These are phyloP conservation scores for Protonibea diacanthus DNA, from an alignment of 2,797 vertebrate species.

Conservation along the genomic window DNA sequence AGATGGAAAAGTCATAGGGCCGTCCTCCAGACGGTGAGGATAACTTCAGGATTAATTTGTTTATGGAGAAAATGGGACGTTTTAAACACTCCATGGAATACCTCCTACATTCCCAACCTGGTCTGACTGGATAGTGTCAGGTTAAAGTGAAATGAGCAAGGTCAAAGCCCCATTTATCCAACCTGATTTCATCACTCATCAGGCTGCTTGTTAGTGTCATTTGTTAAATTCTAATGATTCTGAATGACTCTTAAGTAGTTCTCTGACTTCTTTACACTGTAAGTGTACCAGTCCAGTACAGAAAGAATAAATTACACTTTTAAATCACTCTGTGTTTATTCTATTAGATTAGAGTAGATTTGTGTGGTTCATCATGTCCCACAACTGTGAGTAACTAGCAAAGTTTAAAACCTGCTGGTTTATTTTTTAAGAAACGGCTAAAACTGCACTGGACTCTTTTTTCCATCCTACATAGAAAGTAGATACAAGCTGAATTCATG, in stretches of 20 bases:
- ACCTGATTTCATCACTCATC: conserved; percentile 42
- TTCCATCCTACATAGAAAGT: neutral
- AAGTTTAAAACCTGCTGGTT: neutral
- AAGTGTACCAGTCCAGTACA: neutral
- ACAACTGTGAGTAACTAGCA: neutral
- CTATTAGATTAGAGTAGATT: neutral
- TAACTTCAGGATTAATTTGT: conserved; percentile 70
- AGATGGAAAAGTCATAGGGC: conserved; percentile 78
- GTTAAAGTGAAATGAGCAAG: conserved; percentile 21
- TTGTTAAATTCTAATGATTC: conserved; percentile 21
- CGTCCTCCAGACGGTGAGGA: conserved; percentile 57
- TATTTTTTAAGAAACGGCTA: neutral
- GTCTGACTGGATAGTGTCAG: conserved; percentile 29
- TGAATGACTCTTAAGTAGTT: conserved; percentile 26
- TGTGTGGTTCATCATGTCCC: neutral
- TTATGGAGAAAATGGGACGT: conserved; percentile 62
- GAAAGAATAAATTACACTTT: conserved; percentile 10
- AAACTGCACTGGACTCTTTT: neutral
- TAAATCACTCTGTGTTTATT: neutral
- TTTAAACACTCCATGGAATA: conserved; percentile 50
- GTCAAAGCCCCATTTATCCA: conserved; percentile 41
- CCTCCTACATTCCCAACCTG: conserved; percentile 52
- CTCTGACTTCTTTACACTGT: neutral
- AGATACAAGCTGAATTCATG: neutral
- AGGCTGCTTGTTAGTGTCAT: conserved; percentile 27